These are phyloP conservation scores for Actinernus sp. DNA, from an alignment of 92 coral and sea anemone genomes.

Conservation along the genomic window DNA sequence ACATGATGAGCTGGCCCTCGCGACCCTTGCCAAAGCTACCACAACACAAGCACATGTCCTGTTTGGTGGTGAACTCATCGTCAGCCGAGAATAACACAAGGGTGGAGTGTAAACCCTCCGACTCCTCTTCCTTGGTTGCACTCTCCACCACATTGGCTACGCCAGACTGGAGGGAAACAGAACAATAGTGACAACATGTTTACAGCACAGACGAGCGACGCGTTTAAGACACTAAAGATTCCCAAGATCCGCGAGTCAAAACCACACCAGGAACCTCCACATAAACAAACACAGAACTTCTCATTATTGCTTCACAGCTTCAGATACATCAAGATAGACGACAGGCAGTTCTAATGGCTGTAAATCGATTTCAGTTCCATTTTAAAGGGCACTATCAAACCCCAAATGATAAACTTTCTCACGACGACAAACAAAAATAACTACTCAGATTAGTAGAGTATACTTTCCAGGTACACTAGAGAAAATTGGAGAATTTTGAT, in stretches of 20 bases:
- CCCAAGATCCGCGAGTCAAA: neutral
- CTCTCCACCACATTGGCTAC: conserved; percentile 76
- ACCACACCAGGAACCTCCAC: neutral
- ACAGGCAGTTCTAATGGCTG: too few species aligned
- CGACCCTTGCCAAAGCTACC: conserved; percentile 98
- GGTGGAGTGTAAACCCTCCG: conserved; percentile 92
- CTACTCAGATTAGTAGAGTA: too few species aligned
- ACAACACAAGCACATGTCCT: conserved; percentile 99
- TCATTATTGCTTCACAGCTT: neutral
- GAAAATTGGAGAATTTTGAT: too few species aligned
- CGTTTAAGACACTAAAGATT: neutral
- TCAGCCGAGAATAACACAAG: conserved; percentile 91
- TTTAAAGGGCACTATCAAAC: too few species aligned
- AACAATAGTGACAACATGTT: neutral
- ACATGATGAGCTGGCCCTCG: conserved; percentile 93
- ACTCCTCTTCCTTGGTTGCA: conserved; percentile 74
- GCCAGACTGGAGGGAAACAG: conserved; percentile 61
- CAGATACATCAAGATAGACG: too few species aligned
- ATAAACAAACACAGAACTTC: neutral
- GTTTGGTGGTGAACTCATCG: conserved; percentile 86
- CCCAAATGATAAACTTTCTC: too few species aligned
- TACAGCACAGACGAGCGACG: neutral
- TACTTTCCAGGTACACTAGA: too few species aligned
- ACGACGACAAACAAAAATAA: too few species aligned
- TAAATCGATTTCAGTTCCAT: too few species aligned